Base-by-base conservation (phyloP, 2,888 invertebrate species). In the Diarsia mendica region DNA sequence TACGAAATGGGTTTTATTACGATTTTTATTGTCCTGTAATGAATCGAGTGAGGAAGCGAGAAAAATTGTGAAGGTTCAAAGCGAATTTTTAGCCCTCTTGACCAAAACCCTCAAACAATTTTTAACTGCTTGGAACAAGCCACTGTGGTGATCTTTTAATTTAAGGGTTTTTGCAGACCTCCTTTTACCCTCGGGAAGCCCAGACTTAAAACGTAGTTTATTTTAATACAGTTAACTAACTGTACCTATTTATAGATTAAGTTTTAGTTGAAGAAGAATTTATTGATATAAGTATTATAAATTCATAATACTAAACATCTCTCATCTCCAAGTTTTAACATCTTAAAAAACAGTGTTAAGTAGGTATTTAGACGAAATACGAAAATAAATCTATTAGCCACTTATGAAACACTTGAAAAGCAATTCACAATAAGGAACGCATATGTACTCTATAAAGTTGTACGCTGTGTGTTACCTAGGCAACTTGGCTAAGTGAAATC, bases 401-500 rank as follows among this genome's bases (percentile, higher is more conserved):
- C 72, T 46, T 68, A 75, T 71, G 13, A 63, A 79, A 77, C 72
- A 75, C 77, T 66, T 71, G 48, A 65, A 75, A 55, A 53, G 1
- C 51, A 69, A 39, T 77, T 61, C 46, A 61, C 53, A 66, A 63
- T 33, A 63, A 74, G 33, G 23, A 11, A 18, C 46, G 15, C 15
- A 11, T 44, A 53, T 20, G 46, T 71, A 68, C 48, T 53, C 20
- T 49, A 55, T 74, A 70, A 67, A 69, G 75, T 79, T 81, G 73
- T 76, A 67, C 67, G 70, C 44, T 46, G 58, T 48, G 11, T 65
- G 90, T 90, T 90, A 84, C 85, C 87, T 71, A 73, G 83, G 89
- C 68, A 82, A 90, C 87, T 55, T 44, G 49, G 49, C 67, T 48
- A 64, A 72, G 86, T 89, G 10, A 72, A 85, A 90, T 90, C 90